phyloP scores from a whole-genome alignment of 2,888 invertebrate genomes.

The Drosophila eohydei region DNA sequence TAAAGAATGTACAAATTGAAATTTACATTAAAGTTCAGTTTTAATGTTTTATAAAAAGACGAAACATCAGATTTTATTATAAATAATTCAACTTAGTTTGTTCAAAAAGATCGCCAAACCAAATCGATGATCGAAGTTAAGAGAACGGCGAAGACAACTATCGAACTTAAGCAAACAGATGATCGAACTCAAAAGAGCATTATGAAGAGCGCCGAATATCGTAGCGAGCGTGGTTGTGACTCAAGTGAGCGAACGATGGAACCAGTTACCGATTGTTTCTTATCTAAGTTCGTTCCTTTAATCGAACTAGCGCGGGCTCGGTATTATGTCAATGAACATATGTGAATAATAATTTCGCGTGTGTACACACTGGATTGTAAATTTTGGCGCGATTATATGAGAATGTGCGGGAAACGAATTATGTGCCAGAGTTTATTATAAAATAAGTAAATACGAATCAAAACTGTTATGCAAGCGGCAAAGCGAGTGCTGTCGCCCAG shows the following conservation, averaged over 20 bases:
- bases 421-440: not conserved
- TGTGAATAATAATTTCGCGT: not conserved
- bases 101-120: constrained; percentile 3
- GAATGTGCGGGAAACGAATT: constrained; percentile 20
- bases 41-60: not conserved
- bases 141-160: not conserved
- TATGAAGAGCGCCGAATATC: not conserved
- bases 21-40: not conserved
- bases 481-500: constrained; percentile 68
- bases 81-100: not conserved
- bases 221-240: not conserved
- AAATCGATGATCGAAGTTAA: constrained; percentile 1
- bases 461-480: constrained; percentile 19
- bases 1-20: not conserved
- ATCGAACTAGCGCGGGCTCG: not conserved
- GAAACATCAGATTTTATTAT: not conserved
- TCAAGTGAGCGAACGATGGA: constrained; percentile 4
- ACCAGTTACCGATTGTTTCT: not conserved
- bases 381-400: constrained; percentile 43
- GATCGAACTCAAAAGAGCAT: not conserved
- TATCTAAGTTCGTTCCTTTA: not conserved
- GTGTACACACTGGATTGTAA: constrained; percentile 29
- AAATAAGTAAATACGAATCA: not conserved
- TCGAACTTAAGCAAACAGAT: not conserved
- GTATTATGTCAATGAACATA: not conserved